phyloP scores from a whole-genome alignment of 1,140 invertebrate genomes.

The Brachionus manjavacas region DNA sequence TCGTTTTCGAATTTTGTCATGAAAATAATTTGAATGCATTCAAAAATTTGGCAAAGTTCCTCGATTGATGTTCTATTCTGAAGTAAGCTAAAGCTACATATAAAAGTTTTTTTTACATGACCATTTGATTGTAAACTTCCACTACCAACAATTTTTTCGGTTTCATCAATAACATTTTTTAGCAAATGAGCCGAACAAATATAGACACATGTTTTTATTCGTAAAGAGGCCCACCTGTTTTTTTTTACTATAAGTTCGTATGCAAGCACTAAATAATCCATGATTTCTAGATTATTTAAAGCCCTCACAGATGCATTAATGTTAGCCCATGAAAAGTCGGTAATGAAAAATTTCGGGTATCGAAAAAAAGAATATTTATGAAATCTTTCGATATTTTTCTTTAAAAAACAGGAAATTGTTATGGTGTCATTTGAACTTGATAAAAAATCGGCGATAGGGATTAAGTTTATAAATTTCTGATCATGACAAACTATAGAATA shows the following conservation, averaged over 20 bases:
- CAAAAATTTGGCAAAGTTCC: neutral
- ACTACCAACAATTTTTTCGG: no score
- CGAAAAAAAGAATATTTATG: neutral
- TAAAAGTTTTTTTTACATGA: neutral
- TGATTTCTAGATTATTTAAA: slow-evolving; percentile 6
- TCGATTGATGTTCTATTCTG: neutral
- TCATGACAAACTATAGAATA: neutral
- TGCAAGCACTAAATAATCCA: slow-evolving; percentile 11
- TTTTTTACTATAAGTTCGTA: no score
- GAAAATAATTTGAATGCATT: neutral
- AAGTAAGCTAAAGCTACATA: neutral
- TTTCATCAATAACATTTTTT: no score
- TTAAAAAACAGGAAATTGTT: no score
- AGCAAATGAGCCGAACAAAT: no score
- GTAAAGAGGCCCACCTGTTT: no score
- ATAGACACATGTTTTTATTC: no score
- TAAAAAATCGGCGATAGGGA: neutral
- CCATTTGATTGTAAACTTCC: no score
- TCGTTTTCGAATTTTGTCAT: no score
- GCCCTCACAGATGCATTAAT: neutral
- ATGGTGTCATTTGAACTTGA: no score
- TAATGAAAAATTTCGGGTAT: neutral
- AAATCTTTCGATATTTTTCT: no score
- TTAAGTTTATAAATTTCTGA: neutral
- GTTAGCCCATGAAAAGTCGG: slow-evolving; percentile 15